A percentile compares a stretch with the other conserved stretches of the same genome.
These are phyloP conservation scores for Recurvirostra avosetta DNA, from an alignment of 2,113 vertebrate genomes.

Conservation along the genomic window DNA sequence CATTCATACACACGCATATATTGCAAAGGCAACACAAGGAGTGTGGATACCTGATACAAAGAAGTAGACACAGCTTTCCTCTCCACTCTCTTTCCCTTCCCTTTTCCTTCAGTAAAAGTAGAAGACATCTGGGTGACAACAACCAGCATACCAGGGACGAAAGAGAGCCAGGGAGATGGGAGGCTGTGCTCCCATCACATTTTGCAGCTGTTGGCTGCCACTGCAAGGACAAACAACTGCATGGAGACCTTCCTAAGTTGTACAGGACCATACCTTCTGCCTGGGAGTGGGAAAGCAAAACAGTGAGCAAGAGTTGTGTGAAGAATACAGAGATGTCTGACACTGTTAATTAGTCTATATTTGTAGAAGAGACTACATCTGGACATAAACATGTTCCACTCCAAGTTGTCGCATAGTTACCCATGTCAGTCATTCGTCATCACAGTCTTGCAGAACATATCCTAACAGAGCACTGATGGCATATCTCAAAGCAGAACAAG, in stretches of 20 bases:
- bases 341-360: background rate
- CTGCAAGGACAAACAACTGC: background rate
- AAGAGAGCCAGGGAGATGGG: background rate
- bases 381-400: background rate
- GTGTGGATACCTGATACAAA: background rate
- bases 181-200: background rate
- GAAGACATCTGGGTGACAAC: background rate
- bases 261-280: background rate
- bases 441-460: background rate
- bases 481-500: background rate
- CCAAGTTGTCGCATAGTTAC: background rate
- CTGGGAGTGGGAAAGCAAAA: background rate
- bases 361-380: background rate
- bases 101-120: background rate
- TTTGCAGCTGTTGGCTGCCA: background rate
- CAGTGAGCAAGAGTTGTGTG: background rate
- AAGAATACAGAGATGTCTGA: background rate
- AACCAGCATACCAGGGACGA: background rate
- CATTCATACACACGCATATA: rapidly evolving
- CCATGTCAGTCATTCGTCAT: background rate
- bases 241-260: background rate
- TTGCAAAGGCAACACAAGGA: background rate
- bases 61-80: background rate
- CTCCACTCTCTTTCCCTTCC: background rate
- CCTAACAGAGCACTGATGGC: background rate